Base-by-base conservation (phyloP, 2,113 vertebrate species). In the Poeciliopsis prolifica region DNA sequence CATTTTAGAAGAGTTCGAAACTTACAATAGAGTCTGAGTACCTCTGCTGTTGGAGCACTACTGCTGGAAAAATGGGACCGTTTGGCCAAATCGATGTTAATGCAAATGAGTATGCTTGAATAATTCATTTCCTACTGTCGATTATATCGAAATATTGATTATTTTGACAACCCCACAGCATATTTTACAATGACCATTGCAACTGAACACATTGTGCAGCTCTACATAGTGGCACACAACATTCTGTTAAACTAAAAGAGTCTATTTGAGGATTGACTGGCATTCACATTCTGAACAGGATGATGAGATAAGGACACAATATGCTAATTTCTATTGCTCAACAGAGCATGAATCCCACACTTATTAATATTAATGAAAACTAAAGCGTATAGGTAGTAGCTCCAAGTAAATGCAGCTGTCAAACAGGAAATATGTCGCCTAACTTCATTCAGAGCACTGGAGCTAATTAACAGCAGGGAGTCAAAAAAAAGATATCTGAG, bases 351-450 rank as follows among this genome's bases (percentile, higher is more conserved):
- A 68, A 66, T 64, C 15, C 66, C 51, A 68, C 42, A 54, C 70
- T 81, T 28, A 87, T 86, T 81, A 72, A 73, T 70, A 78, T 31
- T 69, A 9, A 65, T 61, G 64, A 68, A 78, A 72, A 64, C 37
- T 72, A 28, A 12, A 42, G 24, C 22, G n/a, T 40, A 24, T 4
- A 13, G 51, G 33, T 61, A 58, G 48, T 7, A 17, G 40, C 66
- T 63, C 44, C 14, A 79, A 76, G 72, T 65, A 67, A 81, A 78
- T 78, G 31, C 3, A 19, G 48, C 12, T 66, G 26, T 73, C 69
- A 31, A 70, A 35, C 8, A 68, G 6, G 10, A 12, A 66, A 63
- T 71, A 19, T 42, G 37, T 65, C 61, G 51, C 31, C 61, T 54
- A 66, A 29, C 61, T 83, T 51, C 60, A 64, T 72, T 65, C 26